Evolutionary conservation across 1,140 invertebrate species (phyloP), one percentile per base, ranked within the genome.

Genomic region (Leucophenga varia): DNA sequence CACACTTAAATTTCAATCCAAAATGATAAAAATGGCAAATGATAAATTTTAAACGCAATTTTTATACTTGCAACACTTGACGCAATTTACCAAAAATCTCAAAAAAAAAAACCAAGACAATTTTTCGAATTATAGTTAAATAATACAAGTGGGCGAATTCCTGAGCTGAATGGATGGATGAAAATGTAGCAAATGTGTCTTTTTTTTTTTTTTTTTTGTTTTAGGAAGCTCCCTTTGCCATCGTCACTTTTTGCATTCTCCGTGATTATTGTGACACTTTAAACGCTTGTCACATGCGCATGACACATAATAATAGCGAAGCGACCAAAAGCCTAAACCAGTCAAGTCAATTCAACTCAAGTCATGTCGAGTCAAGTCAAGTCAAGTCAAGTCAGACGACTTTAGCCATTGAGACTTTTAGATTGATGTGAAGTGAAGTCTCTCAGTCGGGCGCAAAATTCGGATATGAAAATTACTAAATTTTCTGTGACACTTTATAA

Each of bases 401-500:
- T n/a, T n/a, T n/a, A n/a, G n/a, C n/a, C n/a, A n/a, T n/a, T n/a
- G n/a, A n/a, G n/a, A n/a, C n/a, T n/a, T n/a, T n/a, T n/a, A n/a
- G n/a, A n/a, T n/a, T n/a, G n/a, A n/a, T n/a, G n/a, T n/a, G n/a
- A n/a, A n/a, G n/a, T n/a, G n/a, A n/a, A n/a, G n/a, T n/a, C n/a
- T n/a, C n/a, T n/a, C n/a, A n/a, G 32, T 5, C 32, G 12, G 32
- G 10, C 12, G 16, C 16, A n/a, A 34, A 30, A 42, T 56, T 42
- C 35, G 45, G 61, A 67, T 65, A 54, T 45, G 61, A 65, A 65
- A 67, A 65, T 65, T 67, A 65, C 61, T 54, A 61, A 65, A 65
- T 65, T 61, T 67, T 63, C 56, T 54, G 63, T 65, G 61, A 65
- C 61, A 65, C 63, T 67, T 63, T 38, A 51, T 47, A 52, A 39